Percentiles rank a stretch among this genome's conserved stretches.
These are phyloP conservation scores for Epistrophe eligans DNA, from an alignment of 2,888 invertebrate genomes.

Conservation along the genomic window DNA sequence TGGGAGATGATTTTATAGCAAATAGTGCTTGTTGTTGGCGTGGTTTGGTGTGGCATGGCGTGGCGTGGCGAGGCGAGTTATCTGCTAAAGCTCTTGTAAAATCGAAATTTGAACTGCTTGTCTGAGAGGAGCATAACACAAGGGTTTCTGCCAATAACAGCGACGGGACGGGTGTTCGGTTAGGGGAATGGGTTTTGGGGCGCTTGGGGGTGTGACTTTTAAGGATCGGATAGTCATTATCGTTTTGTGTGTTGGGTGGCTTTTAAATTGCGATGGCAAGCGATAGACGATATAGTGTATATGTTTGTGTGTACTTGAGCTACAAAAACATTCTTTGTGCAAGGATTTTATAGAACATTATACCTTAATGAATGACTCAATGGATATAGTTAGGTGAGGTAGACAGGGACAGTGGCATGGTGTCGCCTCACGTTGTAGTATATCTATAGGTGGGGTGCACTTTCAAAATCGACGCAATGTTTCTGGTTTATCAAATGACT, in stretches of 20 bases:
- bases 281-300: not conserved
- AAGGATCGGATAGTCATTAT: slow-evolving; percentile 67
- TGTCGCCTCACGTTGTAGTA: no score
- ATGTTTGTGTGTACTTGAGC: slow-evolving; percentile 36
- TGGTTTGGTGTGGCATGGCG: not conserved
- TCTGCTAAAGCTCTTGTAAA: slow-evolving; percentile 69
- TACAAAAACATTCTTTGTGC: slow-evolving; percentile 22
- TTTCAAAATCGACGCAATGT: not conserved
- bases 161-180: no score
- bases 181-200: not conserved
- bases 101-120: slow-evolving; percentile 74
- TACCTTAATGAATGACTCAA: slow-evolving; percentile 57
- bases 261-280: slow-evolving; percentile 31
- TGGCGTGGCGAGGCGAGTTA: slow-evolving; percentile 4
- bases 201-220: slow-evolving; percentile 14
- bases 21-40: slow-evolving; percentile 10
- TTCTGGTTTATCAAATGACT: not conserved
- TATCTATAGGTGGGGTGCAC: not conserved
- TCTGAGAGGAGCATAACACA: slow-evolving; percentile 29
- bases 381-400: slow-evolving; percentile 5
- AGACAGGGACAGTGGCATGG: no score
- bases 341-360: slow-evolving; percentile 56
- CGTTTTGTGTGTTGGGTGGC: slow-evolving; percentile 59
- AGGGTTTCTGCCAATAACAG: not conserved
- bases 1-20: slow-evolving; percentile 62